Evolutionary conservation across 2,888 invertebrate species (phyloP).

Genomic region (Dryobota labecula): DNA sequence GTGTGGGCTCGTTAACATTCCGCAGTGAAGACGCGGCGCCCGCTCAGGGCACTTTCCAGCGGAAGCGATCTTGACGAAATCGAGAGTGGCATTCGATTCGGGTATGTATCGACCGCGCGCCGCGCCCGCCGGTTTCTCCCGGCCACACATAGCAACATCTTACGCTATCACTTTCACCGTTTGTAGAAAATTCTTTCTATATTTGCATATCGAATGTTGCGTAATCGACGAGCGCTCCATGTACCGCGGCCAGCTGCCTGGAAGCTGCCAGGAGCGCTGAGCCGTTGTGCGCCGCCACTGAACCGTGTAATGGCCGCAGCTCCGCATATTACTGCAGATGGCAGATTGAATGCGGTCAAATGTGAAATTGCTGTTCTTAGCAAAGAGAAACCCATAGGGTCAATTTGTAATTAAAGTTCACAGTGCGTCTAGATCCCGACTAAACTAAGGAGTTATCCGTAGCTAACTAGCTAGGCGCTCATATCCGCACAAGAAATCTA

Average conservation of each 20-base stretch:
- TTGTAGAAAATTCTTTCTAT: conserved; percentile 71
- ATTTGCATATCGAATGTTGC: conserved; percentile 75
- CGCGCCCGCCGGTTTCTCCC: conserved; percentile 51
- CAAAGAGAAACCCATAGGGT: conserved; percentile 8
- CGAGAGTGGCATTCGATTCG: conserved; percentile 78
- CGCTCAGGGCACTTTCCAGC: conserved; percentile 66
- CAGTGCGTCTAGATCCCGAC: too few relatives aligned
- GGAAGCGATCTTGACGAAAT: conserved; percentile 73
- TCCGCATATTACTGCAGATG: conserved; percentile 31
- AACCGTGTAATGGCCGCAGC: conserved; percentile 56
- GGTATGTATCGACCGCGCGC: conserved; percentile 61
- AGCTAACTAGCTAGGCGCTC: background rate
- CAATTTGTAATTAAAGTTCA: conserved; percentile 16
- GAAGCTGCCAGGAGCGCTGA: background rate
- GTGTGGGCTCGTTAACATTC: conserved; percentile 66
- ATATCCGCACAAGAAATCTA: conserved; percentile 5
- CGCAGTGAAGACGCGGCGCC: conserved; percentile 40
- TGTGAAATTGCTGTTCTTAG: conserved; percentile 61
- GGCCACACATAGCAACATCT: conserved; percentile 50
- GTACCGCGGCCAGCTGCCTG: conserved; percentile 3
- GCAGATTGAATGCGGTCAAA: conserved; percentile 61
- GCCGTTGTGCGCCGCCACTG: conserved; percentile 14
- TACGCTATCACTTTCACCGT: conserved; percentile 78
- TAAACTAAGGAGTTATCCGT: background rate
- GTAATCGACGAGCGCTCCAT: conserved; percentile 59